Conservation (phyloP, 1,140 invertebrate species). For the Diabrotica undecimpunctata region DNA sequence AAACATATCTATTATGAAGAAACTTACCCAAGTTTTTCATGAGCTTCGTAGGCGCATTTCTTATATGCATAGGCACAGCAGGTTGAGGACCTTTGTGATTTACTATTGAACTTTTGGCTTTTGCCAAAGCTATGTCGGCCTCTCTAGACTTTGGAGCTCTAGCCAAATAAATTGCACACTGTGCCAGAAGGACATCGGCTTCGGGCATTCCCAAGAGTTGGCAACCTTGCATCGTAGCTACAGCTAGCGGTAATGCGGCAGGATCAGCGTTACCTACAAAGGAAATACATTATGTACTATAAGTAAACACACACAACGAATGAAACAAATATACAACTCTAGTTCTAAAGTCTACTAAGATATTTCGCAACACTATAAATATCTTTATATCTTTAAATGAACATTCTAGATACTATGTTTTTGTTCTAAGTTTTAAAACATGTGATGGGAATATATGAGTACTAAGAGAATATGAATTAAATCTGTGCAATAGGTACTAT, state of each 20-base stretch:
- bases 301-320: conserved; percentile 5
- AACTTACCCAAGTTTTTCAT: conserved; percentile 69
- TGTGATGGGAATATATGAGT: too few species aligned
- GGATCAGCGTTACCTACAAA: conserved; percentile 55
- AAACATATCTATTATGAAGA: too few species aligned
- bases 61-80: conserved; percentile 68
- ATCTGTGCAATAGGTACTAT: too few species aligned
- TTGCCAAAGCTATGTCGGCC: conserved; percentile 63
- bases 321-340: too few species aligned
- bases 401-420: too few species aligned
- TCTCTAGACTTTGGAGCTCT: conserved; percentile 72
- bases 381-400: too few species aligned
- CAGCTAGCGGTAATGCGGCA: conserved; percentile 57
- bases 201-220: conserved; percentile 81
- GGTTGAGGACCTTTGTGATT: conserved; percentile 65
- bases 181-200: conserved; percentile 71
- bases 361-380: too few species aligned
- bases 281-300: conserved; percentile 10
- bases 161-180: conserved; percentile 73
- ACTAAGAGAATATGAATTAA: too few species aligned
- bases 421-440: too few species aligned
- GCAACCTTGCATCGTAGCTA: conserved; percentile 72
- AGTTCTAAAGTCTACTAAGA: too few species aligned
- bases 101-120: conserved; percentile 58
- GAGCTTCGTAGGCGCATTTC: conserved; percentile 76